Percentiles rank a stretch among this genome's conserved stretches.
These are phyloP conservation scores for Zosterops japonicus DNA, from an alignment of 2,113 vertebrate species.

Conservation along the genomic window DNA sequence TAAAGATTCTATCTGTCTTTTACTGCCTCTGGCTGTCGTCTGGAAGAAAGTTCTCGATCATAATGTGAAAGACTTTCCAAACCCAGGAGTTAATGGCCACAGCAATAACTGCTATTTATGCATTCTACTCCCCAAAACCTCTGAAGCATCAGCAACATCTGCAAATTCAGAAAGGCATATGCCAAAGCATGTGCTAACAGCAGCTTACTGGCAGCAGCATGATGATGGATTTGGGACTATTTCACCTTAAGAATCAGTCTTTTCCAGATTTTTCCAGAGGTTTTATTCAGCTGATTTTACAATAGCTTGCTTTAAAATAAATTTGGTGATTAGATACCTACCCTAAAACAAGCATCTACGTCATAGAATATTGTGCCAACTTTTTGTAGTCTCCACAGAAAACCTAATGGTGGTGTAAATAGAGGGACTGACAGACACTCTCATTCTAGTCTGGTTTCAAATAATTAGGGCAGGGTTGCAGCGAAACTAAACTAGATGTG, in stretches of 20 bases:
- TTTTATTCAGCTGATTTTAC: neutral
- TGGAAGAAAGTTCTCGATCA: neutral
- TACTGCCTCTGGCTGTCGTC: neutral
- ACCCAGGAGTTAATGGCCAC: neutral
- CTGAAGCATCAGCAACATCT: neutral
- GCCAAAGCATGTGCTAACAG: neutral
- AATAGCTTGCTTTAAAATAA: neutral
- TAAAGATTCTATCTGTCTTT: neutral
- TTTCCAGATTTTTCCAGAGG: neutral
- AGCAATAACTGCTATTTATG: neutral
- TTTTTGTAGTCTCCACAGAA: neutral
- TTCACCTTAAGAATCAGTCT: neutral
- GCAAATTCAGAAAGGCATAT: neutral
- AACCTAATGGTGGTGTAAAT: neutral
- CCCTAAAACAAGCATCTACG: neutral
- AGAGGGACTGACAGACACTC: neutral
- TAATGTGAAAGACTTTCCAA: constrained; percentile 2
- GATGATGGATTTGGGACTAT: neutral
- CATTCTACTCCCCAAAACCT: constrained; percentile 24
- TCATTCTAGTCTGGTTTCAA: neutral
- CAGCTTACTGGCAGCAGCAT: neutral
- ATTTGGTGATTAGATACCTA: neutral
- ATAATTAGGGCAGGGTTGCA: constrained; percentile 27
- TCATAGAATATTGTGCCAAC: neutral
- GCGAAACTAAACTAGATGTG: neutral